Evolutionary conservation across 2,797 vertebrate species (phyloP).

Genomic region (Parotocinclus haroldoi): DNA sequence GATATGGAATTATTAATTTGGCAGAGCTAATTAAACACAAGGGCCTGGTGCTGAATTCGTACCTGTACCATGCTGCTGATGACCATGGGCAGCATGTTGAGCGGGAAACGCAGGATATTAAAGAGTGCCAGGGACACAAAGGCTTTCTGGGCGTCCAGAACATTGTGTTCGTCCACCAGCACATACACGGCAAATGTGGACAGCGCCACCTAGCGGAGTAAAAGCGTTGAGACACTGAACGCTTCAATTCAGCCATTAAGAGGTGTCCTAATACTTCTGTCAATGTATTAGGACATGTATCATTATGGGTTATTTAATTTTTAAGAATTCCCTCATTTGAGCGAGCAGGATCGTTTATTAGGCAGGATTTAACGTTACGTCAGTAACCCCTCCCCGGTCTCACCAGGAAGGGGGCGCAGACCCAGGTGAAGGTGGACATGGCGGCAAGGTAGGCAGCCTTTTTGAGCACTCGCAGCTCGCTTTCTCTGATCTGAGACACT

Average conservation of each 20-base stretch:
- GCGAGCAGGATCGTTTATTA: too few relatives aligned
- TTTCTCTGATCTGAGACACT: constrained; percentile 84
- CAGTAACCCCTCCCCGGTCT: too few relatives aligned
- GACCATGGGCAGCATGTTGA: constrained; percentile 94
- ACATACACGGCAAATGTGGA: constrained; percentile 83
- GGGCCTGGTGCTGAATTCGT: constrained; percentile 16
- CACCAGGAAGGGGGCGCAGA: constrained; percentile 96
- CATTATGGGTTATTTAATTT: too few relatives aligned
- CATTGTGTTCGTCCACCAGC: constrained; percentile 67
- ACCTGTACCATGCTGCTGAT: constrained; percentile 97
- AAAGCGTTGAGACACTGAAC: not conserved
- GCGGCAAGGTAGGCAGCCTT: constrained; percentile 87
- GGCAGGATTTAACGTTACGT: too few relatives aligned
- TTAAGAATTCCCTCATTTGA: too few relatives aligned
- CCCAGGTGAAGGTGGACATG: constrained; percentile 92
- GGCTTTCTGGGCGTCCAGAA: constrained; percentile 85
- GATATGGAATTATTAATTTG: too few relatives aligned
- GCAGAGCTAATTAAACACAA: too few relatives aligned
- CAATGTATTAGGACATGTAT: too few relatives aligned
- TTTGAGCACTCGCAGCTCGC: constrained; percentile 86
- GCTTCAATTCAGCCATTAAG: too few relatives aligned
- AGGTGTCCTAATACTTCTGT: too few relatives aligned
- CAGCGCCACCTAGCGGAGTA: constrained; percentile 76
- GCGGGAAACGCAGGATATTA: constrained; percentile 87
- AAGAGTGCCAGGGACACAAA: constrained; percentile 88